Conservation (phyloP, 2,888 invertebrate species). For the Eilema caniola region DNA sequence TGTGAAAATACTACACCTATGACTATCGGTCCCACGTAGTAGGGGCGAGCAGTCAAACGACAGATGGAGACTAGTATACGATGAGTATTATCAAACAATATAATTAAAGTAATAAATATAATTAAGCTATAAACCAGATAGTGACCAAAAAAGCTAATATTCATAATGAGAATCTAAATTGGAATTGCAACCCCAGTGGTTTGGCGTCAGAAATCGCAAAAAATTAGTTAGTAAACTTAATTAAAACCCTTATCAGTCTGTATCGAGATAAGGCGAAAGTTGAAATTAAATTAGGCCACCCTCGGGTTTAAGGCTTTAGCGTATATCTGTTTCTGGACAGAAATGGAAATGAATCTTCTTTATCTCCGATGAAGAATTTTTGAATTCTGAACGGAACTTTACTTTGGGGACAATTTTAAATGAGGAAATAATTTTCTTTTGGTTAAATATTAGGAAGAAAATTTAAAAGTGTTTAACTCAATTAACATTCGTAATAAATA, state of each 20-base stretch:
- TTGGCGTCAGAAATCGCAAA: conserved; percentile 34
- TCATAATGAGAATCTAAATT: conserved; percentile 30
- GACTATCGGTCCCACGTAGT: no score
- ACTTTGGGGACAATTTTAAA: conserved; percentile 9
- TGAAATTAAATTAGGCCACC: conserved; percentile 52
- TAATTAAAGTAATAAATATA: not conserved
- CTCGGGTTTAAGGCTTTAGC: conserved; percentile 25
- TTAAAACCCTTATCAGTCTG: conserved; percentile 51
- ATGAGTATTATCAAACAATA: no score
- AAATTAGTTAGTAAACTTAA: conserved; percentile 51
- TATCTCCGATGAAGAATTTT: conserved; percentile 48
- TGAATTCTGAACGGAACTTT: conserved; percentile 18
- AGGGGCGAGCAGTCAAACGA: no score
- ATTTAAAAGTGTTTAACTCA: not conserved
- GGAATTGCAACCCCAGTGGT: conserved; percentile 39
- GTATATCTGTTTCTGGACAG: conserved; percentile 23
- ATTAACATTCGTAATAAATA: not conserved
- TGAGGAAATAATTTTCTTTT: conserved; percentile 4
- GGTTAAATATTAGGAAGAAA: not conserved
- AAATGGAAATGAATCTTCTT: conserved; percentile 48
- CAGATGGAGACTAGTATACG: no score
- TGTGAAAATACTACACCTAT: no score
- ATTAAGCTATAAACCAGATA: not conserved
- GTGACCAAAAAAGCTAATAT: conserved; percentile 6
- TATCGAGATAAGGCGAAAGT: conserved; percentile 53